These are phyloP conservation scores for Leuctra nigra DNA, from an alignment of 2,888 invertebrate genomes.

Conservation along the genomic window DNA sequence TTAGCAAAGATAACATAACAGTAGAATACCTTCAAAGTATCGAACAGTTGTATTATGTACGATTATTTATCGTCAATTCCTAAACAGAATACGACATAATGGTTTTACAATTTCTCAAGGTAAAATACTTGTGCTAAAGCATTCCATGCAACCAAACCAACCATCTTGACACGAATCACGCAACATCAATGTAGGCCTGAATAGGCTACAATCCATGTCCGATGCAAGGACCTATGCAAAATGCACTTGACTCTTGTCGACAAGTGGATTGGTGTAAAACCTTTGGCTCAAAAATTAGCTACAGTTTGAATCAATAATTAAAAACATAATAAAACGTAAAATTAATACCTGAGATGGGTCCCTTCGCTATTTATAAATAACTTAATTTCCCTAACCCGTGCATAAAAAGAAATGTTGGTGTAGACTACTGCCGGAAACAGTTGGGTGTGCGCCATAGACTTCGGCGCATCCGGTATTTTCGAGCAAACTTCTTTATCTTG, in stretches of 20 bases:
- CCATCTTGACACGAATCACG: conserved; percentile 38
- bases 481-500: no score
- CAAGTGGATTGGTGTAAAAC: neutral
- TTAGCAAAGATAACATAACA: no score
- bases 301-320: neutral
- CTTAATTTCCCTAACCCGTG: conserved; percentile 36
- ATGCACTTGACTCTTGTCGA: conserved; percentile 8
- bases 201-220: conserved; percentile 29
- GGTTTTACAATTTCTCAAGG: conserved; percentile 29
- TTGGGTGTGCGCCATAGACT: conserved; percentile 24
- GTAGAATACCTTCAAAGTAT: no score
- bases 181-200: conserved; percentile 31
- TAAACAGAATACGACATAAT: conserved; percentile 14
- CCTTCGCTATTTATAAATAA: conserved; percentile 35
- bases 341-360: conserved; percentile 33
- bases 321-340: conserved; percentile 12
- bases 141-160: conserved; percentile 36
- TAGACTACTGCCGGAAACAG: conserved; percentile 36
- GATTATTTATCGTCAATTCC: neutral
- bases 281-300: neutral
- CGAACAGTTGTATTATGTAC: no score
- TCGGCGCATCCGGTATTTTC: neutral
- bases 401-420: conserved; percentile 37
- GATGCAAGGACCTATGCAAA: conserved; percentile 24
- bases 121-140: conserved; percentile 35